Percentiles rank a stretch among this genome's conserved stretches.
These are phyloP conservation scores for Chymomyza amoena DNA, from an alignment of 2,888 invertebrate species.

Conservation along the genomic window DNA sequence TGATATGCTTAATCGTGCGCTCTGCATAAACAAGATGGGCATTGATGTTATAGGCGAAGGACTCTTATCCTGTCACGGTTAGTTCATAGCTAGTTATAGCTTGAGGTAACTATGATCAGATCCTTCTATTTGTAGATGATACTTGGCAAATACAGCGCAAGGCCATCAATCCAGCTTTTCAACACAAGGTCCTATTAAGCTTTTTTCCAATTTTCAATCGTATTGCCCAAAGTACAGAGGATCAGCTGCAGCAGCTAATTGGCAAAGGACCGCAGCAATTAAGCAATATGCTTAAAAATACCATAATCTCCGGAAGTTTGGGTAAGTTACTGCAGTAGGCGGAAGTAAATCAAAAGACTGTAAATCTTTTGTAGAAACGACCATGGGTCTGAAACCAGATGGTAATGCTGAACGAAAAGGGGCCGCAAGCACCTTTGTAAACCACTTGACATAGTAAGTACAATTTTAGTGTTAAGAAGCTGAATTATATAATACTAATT, in stretches of 20 bases:
- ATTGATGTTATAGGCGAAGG: not conserved
- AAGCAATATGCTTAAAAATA: not conserved
- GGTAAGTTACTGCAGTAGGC: constrained; percentile 1
- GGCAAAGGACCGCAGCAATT: not conserved
- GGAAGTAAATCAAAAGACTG: not conserved
- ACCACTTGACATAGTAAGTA: not conserved
- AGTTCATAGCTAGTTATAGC: not conserved
- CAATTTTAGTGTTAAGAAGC: not conserved
- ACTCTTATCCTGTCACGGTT: not conserved
- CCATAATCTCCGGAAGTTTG: not conserved
- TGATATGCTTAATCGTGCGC: not conserved
- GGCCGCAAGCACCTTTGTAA: not conserved
- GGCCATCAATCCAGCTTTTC: constrained; percentile 10
- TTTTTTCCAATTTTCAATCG: constrained; percentile 3
- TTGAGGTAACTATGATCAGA: not conserved
- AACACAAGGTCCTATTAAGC: constrained; percentile 3
- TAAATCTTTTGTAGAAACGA: not conserved
- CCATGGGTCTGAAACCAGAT: not conserved
- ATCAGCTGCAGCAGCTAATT: not conserved
- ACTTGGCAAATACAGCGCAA: constrained; percentile 4
- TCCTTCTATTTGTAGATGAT: not conserved
- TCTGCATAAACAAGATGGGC: not conserved
- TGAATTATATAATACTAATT: not conserved
- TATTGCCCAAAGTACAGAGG: not conserved
- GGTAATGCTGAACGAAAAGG: not conserved